These are phyloP conservation scores for Dendrolimus kikuchii DNA, from an alignment of 1,140 invertebrate species.

Conservation along the genomic window DNA sequence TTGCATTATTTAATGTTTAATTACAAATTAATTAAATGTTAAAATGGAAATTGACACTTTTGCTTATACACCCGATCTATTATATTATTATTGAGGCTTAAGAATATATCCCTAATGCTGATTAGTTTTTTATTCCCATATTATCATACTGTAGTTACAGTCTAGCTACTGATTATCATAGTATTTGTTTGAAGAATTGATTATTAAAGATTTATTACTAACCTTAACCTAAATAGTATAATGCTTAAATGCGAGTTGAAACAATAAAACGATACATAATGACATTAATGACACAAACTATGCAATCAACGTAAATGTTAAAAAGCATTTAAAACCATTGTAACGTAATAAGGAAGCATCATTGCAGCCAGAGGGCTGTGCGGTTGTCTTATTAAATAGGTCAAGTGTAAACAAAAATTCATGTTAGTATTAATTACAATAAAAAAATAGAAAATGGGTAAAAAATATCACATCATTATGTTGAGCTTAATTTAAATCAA, in stretches of 20 bases:
- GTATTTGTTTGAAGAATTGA: conserved; percentile 58
- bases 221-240: conserved; percentile 48
- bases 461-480: conserved; percentile 72
- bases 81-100: neutral
- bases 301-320: conserved; percentile 56
- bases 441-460: conserved; percentile 58
- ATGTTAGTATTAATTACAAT: conserved; percentile 57
- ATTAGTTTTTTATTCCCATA: conserved; percentile 26
- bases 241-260: conserved; percentile 53
- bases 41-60: too few species aligned
- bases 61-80: too few species aligned
- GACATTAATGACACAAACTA: conserved; percentile 25
- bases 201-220: conserved; percentile 53
- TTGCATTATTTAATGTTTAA: too few species aligned
- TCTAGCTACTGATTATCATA: conserved; percentile 61
- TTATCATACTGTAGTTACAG: conserved; percentile 35
- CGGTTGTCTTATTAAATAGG: too few species aligned
- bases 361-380: conserved; percentile 28
- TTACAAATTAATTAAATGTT: too few species aligned
- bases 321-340: conserved; percentile 54
- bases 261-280: conserved; percentile 38
- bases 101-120: conserved; percentile 20
- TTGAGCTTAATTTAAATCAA: conserved; percentile 69
- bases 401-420: conserved; percentile 1
- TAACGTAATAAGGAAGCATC: conserved; percentile 65